Percentiles rank a stretch among this genome's conserved stretches.
Evolutionary conservation across 2,888 invertebrate species (phyloP).

Genomic region (Myopa testacea): DNA sequence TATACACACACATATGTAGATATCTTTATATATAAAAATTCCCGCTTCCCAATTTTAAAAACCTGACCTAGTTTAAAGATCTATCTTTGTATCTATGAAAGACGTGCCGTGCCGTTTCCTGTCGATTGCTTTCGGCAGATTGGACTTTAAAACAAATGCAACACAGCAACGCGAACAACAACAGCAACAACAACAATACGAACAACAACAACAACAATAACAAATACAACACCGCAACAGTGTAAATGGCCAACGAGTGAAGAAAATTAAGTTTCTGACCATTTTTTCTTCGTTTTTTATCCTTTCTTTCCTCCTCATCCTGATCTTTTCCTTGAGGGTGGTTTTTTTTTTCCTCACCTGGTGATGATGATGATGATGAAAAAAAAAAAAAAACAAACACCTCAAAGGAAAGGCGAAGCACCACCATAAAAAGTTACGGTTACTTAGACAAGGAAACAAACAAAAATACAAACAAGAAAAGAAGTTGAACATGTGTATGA

Average conservation of each 20-base stretch:
- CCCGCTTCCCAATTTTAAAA: not conserved
- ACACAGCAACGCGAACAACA: not conserved
- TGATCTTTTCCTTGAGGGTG: too few species aligned
- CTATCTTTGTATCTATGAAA: conserved; percentile 1
- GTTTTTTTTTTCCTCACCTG: too few species aligned
- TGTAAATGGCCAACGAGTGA: not conserved
- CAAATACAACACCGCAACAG: not conserved
- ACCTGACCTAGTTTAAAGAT: conserved; percentile 20
- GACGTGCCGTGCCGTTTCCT: conserved; percentile 1
- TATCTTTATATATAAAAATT: not conserved
- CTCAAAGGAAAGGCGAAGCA: too few species aligned
- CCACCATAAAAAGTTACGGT: too few species aligned
- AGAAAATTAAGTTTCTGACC: conserved; percentile 3
- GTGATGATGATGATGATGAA: too few species aligned
- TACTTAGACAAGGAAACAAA: not conserved
- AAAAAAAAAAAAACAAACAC: too few species aligned
- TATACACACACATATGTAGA: not conserved
- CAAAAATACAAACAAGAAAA: not conserved
- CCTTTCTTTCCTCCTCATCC: not conserved
- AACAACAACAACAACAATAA: not conserved
- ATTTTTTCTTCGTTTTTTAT: not conserved
- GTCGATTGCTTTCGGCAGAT: conserved; percentile 18
- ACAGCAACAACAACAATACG: not conserved
- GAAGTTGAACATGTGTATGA: too few species aligned
- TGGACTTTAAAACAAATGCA: not conserved